phyloP scores from a whole-genome alignment of 1,140 invertebrate genomes.

The Muscidifurax raptorellus region DNA sequence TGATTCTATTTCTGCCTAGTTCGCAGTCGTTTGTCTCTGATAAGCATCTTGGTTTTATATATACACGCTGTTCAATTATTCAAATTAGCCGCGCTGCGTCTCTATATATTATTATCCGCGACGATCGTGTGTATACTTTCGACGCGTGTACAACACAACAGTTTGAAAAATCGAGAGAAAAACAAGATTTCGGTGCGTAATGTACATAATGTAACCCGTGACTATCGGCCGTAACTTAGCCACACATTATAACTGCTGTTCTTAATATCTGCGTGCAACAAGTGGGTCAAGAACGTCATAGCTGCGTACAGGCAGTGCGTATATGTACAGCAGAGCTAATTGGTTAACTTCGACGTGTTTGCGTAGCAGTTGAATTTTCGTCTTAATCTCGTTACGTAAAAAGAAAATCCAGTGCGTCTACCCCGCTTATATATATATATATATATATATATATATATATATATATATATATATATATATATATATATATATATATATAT shows the following conservation, averaged over 20 bases:
- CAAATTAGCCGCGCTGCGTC: not conserved
- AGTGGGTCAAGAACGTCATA: constrained; percentile 57
- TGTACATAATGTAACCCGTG: constrained; percentile 4
- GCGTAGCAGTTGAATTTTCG: constrained; percentile 32
- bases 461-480: too few relatives aligned
- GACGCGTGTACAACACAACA: too few relatives aligned
- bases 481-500: too few relatives aligned
- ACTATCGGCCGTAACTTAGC: constrained; percentile 17
- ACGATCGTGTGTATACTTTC: too few relatives aligned
- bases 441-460: too few relatives aligned
- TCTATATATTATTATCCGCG: too few relatives aligned
- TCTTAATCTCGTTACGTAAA: not conserved
- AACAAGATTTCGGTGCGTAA: not conserved
- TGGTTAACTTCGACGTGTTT: constrained; percentile 22
- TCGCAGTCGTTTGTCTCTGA: not conserved
- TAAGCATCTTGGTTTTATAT: not conserved
- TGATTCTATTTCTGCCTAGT: not conserved
- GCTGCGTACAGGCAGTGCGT: not conserved
- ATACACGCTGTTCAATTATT: not conserved
- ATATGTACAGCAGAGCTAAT: constrained; percentile 25
- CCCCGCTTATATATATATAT: too few relatives aligned
- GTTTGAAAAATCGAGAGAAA: not conserved
- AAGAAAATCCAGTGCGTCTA: not conserved
- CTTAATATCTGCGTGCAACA: constrained; percentile 34
- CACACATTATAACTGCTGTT: constrained; percentile 18